Evolutionary conservation across 2,888 invertebrate species (phyloP).

Genomic region (Spilarctia lutea): DNA sequence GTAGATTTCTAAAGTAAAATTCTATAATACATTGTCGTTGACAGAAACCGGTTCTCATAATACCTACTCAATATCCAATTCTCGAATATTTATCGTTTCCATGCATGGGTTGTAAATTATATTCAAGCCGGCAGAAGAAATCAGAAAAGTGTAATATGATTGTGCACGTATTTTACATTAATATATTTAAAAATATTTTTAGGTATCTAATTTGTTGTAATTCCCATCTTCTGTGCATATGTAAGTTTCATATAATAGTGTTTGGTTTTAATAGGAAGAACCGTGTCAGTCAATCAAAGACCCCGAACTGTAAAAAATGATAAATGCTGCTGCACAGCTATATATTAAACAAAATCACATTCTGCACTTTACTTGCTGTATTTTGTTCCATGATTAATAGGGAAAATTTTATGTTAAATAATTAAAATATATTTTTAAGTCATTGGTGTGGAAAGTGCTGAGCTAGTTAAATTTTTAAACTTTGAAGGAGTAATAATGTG

Average conservation of each 20-base stretch:
- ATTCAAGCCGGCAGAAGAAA: too few relatives aligned
- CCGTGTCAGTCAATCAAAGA: slow-evolving; percentile 32
- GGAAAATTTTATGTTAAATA: slow-evolving; percentile 38
- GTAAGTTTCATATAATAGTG: slow-evolving; percentile 36
- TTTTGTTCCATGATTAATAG: slow-evolving; percentile 34
- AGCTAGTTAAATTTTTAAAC: slow-evolving; percentile 34
- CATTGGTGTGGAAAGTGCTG: slow-evolving; percentile 32
- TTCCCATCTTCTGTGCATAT: slow-evolving; percentile 32
- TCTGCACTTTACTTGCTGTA: slow-evolving; percentile 38
- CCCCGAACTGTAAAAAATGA: slow-evolving; percentile 35
- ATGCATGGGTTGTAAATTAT: not conserved
- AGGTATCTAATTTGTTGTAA: not conserved
- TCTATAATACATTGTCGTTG: not conserved
- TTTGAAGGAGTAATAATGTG: slow-evolving; percentile 31
- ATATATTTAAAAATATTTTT: not conserved
- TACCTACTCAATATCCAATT: not conserved
- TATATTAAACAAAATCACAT: slow-evolving; percentile 41
- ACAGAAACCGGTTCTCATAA: not conserved
- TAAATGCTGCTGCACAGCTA: slow-evolving; percentile 35
- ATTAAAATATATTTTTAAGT: slow-evolving; percentile 34
- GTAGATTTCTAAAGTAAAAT: not conserved
- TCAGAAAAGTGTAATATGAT: not conserved
- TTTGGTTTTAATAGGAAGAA: slow-evolving; percentile 25
- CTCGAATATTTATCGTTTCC: not conserved
- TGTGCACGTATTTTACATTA: not conserved